Base-by-base conservation (phyloP, 2,113 vertebrate species). In the Todiramphus chloris region DNA sequence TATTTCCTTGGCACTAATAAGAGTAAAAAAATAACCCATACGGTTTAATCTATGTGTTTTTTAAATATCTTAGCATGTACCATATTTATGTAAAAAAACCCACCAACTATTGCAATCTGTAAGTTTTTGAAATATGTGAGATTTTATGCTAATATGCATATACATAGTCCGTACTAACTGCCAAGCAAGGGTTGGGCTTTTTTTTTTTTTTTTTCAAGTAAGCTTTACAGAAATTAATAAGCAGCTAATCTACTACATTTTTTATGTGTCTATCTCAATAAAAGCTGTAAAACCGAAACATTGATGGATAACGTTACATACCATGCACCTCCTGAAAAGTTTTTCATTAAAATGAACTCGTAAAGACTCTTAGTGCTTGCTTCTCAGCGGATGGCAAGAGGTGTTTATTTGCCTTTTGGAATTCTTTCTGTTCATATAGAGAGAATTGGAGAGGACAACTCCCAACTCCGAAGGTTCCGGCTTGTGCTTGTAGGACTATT, bases 361-460 rank as follows among this genome's bases (percentile, higher is more conserved):
- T 95, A 93, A 95, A 97, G 70, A 80, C 50, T 84, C 89, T 87
- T 81, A 90, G 75, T 77, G 35, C 70, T 91, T 90, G 48, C 62
- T 85, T 90, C 81, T 82, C 69, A 93, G 87, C 93, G 95, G 95
- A 97, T 96, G 87, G 78, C 79, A 87, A 93, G 94, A 96, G 94
- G 95, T 97, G 96, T 95, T 96, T 96, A 90, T 97, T 97, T 95
- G 84, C 87, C 78, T 93, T 73, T 50, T 83, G 87, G 78, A 96
- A 86, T 94, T 83, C 79, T 74, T 94, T 89, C 81, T 90, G 92
- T 92, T 95, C 94, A 90, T 93, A 62, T 78, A 44, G 67, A 91
- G 89, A 69, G 53, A 91, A 87, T 58, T 1, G 5, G 53, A 92
- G 50, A 82, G 30, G 66, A 96, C 77, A 78, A 13, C 75, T 91